A percentile compares a stretch with the other conserved stretches of the same genome.
Conservation (phyloP, 2,888 invertebrate species). For the Cephus rjabovi region DNA sequence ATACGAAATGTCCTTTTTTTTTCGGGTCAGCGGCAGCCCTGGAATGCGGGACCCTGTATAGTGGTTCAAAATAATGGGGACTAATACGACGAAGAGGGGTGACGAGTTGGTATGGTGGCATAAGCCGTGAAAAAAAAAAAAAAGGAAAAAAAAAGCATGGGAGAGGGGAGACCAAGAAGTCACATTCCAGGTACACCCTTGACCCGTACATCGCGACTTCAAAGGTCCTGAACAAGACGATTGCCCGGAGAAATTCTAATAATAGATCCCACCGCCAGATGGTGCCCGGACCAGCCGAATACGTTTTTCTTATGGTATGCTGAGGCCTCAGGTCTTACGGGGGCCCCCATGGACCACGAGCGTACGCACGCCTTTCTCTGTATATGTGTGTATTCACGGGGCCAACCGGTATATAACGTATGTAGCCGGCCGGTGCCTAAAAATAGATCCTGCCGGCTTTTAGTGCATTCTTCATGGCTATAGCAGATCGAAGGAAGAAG, state of each 20-base stretch:
- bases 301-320: constrained; percentile 5
- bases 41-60: constrained; percentile 3
- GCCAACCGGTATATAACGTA: constrained; percentile 39
- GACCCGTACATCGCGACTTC: constrained; percentile 24
- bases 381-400: constrained; percentile 22
- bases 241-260: constrained; percentile 29
- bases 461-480: constrained; percentile 31
- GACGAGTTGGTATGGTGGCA: not conserved
- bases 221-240: not conserved
- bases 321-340: constrained; percentile 1
- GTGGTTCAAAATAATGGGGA: constrained; percentile 4
- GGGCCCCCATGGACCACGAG: constrained; percentile 8
- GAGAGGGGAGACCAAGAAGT: constrained; percentile 24
- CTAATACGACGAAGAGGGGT: constrained; percentile 12
- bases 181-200: constrained; percentile 33
- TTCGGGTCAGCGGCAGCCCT: constrained; percentile 20
- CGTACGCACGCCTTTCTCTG: constrained; percentile 2
- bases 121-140: constrained; percentile 1
- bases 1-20: constrained; percentile 10
- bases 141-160: constrained; percentile 1
- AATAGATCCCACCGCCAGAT: constrained; percentile 41
- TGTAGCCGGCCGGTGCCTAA: constrained; percentile 36
- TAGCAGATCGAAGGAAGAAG: not conserved
- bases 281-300: constrained; percentile 29
- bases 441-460: constrained; percentile 43